Percentiles rank a stretch among this genome's conserved stretches.
Conservation (phyloP, 2,888 invertebrate genomes). For the Polydrusus cervinus region DNA sequence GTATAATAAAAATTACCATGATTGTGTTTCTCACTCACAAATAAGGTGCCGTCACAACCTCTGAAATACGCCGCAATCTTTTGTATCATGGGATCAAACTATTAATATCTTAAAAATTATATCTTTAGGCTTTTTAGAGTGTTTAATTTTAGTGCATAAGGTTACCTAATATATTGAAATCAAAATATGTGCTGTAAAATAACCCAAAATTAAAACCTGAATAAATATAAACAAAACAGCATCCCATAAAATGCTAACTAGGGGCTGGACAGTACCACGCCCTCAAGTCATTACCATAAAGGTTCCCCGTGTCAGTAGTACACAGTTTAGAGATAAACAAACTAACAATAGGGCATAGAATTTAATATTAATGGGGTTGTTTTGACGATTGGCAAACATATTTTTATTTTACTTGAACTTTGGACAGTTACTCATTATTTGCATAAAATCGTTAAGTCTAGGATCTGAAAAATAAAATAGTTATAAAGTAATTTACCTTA, state of each 20-base stretch:
- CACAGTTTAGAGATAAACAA: conserved; percentile 6
- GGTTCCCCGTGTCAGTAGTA: background rate
- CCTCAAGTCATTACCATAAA: background rate
- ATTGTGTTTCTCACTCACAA: too few relatives aligned
- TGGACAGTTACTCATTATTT: conserved; percentile 20
- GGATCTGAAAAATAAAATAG: background rate
- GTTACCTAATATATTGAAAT: too few relatives aligned
- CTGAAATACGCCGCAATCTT: too few relatives aligned
- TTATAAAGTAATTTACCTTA: background rate
- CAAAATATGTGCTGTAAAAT: too few relatives aligned
- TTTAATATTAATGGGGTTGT: conserved; percentile 28
- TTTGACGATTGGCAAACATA: conserved; percentile 28
- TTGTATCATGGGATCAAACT: too few relatives aligned
- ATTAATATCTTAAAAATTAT: too few relatives aligned
- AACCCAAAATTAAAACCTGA: conserved; percentile 8
- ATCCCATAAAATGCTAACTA: conserved; percentile 21
- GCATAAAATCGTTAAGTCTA: background rate
- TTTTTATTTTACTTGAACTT: conserved; percentile 18
- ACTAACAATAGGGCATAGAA: conserved; percentile 15
- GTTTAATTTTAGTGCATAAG: too few relatives aligned
- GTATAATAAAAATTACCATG: too few relatives aligned
- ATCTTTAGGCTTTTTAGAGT: too few relatives aligned
- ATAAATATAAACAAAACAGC: background rate
- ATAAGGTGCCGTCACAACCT: too few relatives aligned
- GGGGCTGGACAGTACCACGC: conserved; percentile 5